These are phyloP conservation scores for Bhutanitis thaidina DNA, from an alignment of 2,888 invertebrate genomes.

Conservation along the genomic window DNA sequence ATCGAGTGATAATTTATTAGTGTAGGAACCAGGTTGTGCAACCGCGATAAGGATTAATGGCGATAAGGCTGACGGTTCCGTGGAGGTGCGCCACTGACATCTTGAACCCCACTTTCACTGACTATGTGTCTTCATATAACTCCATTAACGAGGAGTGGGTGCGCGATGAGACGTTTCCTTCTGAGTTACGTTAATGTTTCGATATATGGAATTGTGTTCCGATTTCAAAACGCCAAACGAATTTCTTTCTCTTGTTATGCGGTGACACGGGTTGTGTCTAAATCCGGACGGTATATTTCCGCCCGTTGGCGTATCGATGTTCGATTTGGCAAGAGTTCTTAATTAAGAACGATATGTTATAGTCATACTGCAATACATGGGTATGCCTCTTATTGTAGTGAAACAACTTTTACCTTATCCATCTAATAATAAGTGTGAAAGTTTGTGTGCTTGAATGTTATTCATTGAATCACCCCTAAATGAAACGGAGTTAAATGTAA, in stretches of 20 bases:
- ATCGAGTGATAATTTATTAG: slow-evolving; percentile 24
- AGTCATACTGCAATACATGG: neutral
- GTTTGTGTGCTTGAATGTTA: no score
- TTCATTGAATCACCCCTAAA: no score
- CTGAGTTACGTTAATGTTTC: slow-evolving; percentile 30
- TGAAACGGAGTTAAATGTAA: no score
- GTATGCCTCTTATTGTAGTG: neutral
- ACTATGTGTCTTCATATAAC: slow-evolving; percentile 36
- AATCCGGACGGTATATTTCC: slow-evolving; percentile 5
- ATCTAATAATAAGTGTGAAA: no score
- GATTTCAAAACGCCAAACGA: slow-evolving; percentile 5
- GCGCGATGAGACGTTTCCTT: slow-evolving; percentile 26
- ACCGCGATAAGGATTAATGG: slow-evolving; percentile 50
- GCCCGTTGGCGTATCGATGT: neutral
- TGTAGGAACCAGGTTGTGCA: slow-evolving; percentile 34
- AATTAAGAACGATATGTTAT: neutral
- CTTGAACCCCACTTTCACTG: slow-evolving; percentile 71
- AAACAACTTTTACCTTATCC: no score
- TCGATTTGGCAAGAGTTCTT: neutral
- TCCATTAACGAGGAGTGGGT: slow-evolving; percentile 21
- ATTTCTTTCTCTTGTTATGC: neutral
- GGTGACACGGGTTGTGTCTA: slow-evolving; percentile 7
- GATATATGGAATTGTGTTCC: neutral
- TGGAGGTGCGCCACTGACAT: slow-evolving; percentile 49
- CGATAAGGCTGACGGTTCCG: slow-evolving; percentile 30